Conservation (phyloP, 23 tunicate species). For the Oikopleura dioica region DNA sequence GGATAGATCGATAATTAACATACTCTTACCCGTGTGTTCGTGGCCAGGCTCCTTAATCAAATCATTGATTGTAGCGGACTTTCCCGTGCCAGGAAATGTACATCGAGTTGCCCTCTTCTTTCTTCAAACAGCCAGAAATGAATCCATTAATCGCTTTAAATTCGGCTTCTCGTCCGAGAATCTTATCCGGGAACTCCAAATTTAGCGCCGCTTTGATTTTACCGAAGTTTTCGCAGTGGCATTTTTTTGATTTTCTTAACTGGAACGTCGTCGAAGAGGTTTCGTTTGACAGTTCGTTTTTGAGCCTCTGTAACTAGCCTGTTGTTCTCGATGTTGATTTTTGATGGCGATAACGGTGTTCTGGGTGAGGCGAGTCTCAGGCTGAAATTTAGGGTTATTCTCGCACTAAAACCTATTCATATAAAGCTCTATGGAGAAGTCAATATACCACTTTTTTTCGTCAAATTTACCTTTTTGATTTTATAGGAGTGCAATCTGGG, state of each 20-base stretch:
- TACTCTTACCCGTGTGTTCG: background rate
- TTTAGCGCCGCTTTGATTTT: background rate
- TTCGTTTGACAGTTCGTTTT: background rate
- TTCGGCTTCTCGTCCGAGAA: background rate
- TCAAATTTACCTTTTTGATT: background rate
- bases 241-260: background rate
- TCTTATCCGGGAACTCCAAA: background rate
- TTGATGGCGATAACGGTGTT: background rate
- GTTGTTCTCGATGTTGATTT: background rate
- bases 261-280: background rate
- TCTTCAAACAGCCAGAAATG: background rate
- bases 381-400: no score
- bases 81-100: slow-evolving; percentile 95
- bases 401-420: background rate
- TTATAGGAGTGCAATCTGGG: background rate
- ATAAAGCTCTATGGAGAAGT: background rate
- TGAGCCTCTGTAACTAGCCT: background rate
- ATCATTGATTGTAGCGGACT: slow-evolving; percentile 23
- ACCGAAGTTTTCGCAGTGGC: background rate
- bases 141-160: background rate
- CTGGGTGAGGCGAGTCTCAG: no score
- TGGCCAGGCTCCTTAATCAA: background rate
- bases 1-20: background rate
- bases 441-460: background rate
- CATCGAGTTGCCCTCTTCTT: background rate